Percentiles rank a stretch among this genome's conserved stretches.
These are phyloP conservation scores for Linepithema humile DNA, from an alignment of 1,140 invertebrate genomes.

Conservation along the genomic window DNA sequence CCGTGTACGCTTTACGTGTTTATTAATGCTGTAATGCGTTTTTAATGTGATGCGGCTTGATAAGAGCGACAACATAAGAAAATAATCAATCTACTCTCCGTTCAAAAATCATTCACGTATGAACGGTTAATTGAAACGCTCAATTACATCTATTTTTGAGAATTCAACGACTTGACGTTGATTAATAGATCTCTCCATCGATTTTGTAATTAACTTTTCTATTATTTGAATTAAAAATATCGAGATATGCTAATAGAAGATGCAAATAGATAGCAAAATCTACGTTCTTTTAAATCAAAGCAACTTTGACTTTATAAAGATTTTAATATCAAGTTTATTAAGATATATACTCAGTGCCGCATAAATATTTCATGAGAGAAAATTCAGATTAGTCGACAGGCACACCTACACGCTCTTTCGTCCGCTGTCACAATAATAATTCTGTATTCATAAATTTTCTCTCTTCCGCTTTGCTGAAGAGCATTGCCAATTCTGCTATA, in stretches of 20 bases:
- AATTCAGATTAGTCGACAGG: neutral
- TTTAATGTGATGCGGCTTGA: neutral
- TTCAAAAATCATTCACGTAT: neutral
- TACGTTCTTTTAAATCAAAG: neutral
- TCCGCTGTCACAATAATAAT: neutral
- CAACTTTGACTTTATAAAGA: neutral
- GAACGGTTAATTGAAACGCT: neutral
- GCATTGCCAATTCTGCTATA: neutral
- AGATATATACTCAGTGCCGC: neutral
- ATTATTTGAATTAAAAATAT: neutral
- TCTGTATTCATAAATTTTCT: constrained; percentile 1
- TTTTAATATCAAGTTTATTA: neutral
- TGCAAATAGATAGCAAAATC: neutral
- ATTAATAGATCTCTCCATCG: too few species aligned
- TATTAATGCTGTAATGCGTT: neutral
- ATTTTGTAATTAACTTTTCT: too few species aligned
- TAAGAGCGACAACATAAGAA: neutral
- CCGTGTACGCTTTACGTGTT: constrained; percentile 7
- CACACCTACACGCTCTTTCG: neutral
- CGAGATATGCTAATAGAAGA: neutral
- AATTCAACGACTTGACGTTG: neutral
- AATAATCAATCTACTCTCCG: neutral
- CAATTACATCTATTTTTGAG: neutral
- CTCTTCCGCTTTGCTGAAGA: neutral
- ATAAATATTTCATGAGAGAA: neutral